Conservation (phyloP, 1,140 invertebrate species). For the Rhyzopertha dominica region DNA sequence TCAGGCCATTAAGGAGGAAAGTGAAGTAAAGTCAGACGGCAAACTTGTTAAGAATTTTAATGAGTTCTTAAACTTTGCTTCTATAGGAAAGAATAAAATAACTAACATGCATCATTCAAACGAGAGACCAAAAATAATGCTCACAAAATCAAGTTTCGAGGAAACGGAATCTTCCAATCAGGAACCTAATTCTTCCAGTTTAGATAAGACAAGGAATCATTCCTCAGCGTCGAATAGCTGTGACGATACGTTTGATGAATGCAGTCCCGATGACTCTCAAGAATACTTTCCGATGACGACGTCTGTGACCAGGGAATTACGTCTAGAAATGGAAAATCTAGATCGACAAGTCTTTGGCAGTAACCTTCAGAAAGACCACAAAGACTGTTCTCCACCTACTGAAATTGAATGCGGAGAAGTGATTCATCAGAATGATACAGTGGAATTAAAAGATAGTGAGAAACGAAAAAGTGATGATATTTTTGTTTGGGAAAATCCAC, state of each 20-base stretch:
- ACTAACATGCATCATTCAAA: conserved; percentile 39
- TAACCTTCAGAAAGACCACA: no score
- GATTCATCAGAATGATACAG: no score
- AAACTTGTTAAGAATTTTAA: conserved; percentile 78
- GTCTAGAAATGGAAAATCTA: conserved; percentile 73
- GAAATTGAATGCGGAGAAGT: no score
- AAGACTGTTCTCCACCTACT: no score
- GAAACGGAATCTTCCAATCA: conserved; percentile 48
- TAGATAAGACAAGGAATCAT: conserved; percentile 26
- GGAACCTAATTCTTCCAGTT: conserved; percentile 36
- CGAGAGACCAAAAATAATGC: conserved; percentile 45
- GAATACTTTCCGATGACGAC: conserved; percentile 84
- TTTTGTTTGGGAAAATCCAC: conserved; percentile 72
- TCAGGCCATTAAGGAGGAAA: conserved; percentile 37
- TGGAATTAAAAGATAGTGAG: conserved; percentile 2
- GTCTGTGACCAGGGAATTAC: conserved; percentile 74
- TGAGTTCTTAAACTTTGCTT: conserved; percentile 73
- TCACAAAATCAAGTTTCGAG: conserved; percentile 48
- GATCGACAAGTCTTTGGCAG: conserved; percentile 73
- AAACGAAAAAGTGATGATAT: conserved; percentile 54
- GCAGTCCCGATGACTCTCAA: conserved; percentile 69
- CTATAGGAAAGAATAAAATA: conserved; percentile 56
- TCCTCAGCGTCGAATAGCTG: conserved; percentile 37
- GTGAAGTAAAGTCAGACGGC: conserved; percentile 38
- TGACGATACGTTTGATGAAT: conserved; percentile 51